Percentiles rank a stretch among this genome's conserved stretches.
These are phyloP conservation scores for Drosophila formosana DNA, from an alignment of 2,888 invertebrate genomes.

Conservation along the genomic window DNA sequence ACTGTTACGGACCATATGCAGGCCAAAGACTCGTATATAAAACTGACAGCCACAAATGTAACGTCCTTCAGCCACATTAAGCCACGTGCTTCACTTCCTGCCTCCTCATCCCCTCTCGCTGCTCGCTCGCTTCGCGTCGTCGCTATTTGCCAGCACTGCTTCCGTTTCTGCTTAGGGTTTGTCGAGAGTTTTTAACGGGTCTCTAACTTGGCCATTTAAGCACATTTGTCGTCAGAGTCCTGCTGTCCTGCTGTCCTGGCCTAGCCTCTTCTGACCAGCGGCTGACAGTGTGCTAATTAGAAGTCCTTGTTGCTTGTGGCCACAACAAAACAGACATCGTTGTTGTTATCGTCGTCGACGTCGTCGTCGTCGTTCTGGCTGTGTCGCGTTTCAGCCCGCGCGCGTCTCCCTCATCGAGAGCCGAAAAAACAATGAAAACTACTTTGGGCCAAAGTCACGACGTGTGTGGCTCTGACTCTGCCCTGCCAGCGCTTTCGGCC, in stretches of 20 bases:
- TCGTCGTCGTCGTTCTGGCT: conserved; percentile 18
- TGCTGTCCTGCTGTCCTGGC: conserved; percentile 17
- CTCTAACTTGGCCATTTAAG: conserved; percentile 79
- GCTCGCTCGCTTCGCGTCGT: conserved; percentile 1
- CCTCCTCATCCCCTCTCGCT: neutral
- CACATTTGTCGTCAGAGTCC: conserved; percentile 77
- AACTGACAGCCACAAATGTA: conserved; percentile 42
- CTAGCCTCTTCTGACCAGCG: conserved; percentile 40
- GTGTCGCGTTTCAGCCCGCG: conserved; percentile 2
- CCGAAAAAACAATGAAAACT: conserved; percentile 77
- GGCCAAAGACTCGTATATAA: conserved; percentile 40
- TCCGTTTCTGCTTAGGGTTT: conserved; percentile 63
- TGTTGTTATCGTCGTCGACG: neutral
- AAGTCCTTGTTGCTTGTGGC: conserved; percentile 81
- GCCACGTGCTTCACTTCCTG: conserved; percentile 17
- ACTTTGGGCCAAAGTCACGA: conserved; percentile 74
- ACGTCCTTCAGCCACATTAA: conserved; percentile 71
- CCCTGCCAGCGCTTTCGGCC: conserved; percentile 20
- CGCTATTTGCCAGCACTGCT: conserved; percentile 58
- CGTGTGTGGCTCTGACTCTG: conserved; percentile 31
- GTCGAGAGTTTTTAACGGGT: conserved; percentile 73
- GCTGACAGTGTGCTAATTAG: conserved; percentile 81
- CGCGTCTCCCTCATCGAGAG: too few species aligned
- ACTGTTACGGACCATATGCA: conserved; percentile 35
- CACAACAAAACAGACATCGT: conserved; percentile 76